These are phyloP conservation scores for Ramphastos sulfuratus DNA, from an alignment of 2,113 vertebrate genomes.

Conservation along the genomic window DNA sequence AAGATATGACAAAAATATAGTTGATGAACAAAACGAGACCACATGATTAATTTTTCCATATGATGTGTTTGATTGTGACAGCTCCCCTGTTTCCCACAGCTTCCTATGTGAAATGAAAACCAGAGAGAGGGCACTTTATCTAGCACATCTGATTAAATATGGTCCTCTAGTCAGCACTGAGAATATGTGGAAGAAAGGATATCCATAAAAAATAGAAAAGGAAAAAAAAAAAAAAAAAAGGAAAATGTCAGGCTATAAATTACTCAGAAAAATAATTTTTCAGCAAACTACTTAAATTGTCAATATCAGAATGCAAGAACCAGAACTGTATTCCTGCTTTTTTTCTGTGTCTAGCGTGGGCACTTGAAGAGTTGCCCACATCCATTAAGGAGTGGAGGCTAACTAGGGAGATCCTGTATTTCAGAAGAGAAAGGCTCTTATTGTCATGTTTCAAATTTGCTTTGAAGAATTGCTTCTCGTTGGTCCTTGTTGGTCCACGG, in stretches of 20 bases:
- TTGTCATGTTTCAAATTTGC: not conserved
- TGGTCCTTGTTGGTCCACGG: not conserved
- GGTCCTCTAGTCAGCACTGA: not conserved
- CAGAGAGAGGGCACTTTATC: not conserved
- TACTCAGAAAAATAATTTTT: not conserved
- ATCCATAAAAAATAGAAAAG: slow-evolving; percentile 13
- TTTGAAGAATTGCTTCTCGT: not conserved
- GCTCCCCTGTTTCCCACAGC: not conserved
- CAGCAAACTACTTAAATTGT: not conserved
- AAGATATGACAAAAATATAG: slow-evolving; percentile 17
- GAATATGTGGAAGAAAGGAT: not conserved
- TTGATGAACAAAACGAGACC: not conserved
- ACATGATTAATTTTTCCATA: slow-evolving; percentile 17
- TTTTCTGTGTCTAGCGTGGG: not conserved
- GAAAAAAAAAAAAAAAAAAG: slow-evolving; percentile 15
- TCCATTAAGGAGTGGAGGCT: not conserved
- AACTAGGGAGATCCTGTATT: not conserved
- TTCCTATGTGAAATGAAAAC: not conserved
- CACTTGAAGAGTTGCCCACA: not conserved
- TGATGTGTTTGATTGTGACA: slow-evolving; percentile 35
- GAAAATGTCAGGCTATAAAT: slow-evolving; percentile 17
- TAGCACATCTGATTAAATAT: not conserved
- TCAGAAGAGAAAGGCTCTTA: not conserved
- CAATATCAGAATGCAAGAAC: not conserved
- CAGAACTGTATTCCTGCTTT: not conserved